phyloP scores from a whole-genome alignment of 1,140 invertebrate species.

The Drosophila santomea region DNA sequence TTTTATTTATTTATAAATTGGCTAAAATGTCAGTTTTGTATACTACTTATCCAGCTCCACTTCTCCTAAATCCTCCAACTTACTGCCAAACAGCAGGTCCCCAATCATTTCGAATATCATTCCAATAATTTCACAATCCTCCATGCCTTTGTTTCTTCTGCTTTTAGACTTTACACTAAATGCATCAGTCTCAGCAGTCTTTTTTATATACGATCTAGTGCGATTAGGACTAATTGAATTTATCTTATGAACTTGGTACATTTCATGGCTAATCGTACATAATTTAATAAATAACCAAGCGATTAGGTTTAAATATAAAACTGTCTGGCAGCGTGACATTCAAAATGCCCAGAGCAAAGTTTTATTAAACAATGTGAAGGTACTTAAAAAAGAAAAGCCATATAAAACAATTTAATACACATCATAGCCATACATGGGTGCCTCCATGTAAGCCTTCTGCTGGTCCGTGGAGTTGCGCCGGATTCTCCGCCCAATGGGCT shows the following conservation, averaged over 20 bases:
- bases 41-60: slow-evolving; percentile 47
- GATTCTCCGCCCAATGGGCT: slow-evolving; percentile 94
- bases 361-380: slow-evolving; percentile 35
- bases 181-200: neutral
- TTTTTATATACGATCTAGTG: slow-evolving; percentile 35
- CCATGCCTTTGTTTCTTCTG: slow-evolving; percentile 43
- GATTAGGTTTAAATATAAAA: slow-evolving; percentile 31
- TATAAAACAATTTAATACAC: slow-evolving; percentile 69
- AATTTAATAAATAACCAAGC: slow-evolving; percentile 60
- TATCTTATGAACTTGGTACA: slow-evolving; percentile 49
- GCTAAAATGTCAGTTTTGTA: neutral
- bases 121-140: slow-evolving; percentile 69
- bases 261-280: slow-evolving; percentile 38
- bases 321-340: slow-evolving; percentile 9
- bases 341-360: slow-evolving; percentile 23
- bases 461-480: slow-evolving; percentile 92
- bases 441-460: slow-evolving; percentile 91
- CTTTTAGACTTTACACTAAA: slow-evolving; percentile 28
- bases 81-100: slow-evolving; percentile 66
- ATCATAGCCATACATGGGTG: slow-evolving; percentile 92
- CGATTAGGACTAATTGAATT: neutral
- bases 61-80: slow-evolving; percentile 55
- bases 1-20: neutral
- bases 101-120: slow-evolving; percentile 61
- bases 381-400: slow-evolving; percentile 31